These are phyloP conservation scores for Acanthopagrus latus DNA, from an alignment of 2,797 vertebrate genomes.

Conservation along the genomic window DNA sequence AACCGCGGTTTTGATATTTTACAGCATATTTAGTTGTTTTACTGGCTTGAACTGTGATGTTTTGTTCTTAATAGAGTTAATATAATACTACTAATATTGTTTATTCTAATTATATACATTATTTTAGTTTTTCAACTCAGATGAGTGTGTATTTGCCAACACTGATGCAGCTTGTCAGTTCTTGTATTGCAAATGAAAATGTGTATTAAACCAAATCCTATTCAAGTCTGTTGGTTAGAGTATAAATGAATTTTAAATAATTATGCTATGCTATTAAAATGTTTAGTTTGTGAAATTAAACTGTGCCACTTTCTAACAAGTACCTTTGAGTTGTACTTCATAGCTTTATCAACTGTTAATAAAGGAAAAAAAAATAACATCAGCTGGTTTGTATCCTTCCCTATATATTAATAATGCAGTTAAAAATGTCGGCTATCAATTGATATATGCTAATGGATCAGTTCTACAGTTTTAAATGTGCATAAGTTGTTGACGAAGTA, in stretches of 20 bases:
- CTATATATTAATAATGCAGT: background rate
- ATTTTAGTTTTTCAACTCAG: too few relatives aligned
- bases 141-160: background rate
- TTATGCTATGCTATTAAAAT: background rate
- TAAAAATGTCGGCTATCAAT: background rate
- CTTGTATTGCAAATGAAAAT: background rate
- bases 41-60: background rate
- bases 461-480: too few relatives aligned
- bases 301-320: background rate
- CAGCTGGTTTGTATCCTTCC: background rate
- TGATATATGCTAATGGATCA: background rate
- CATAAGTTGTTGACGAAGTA: too few relatives aligned
- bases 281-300: too few relatives aligned
- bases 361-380: background rate
- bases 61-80: constrained; percentile 25
- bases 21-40: constrained; percentile 18
- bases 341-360: background rate
- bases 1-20: constrained; percentile 9
- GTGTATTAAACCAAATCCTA: too few relatives aligned
- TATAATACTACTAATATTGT: constrained; percentile 55
- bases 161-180: background rate
- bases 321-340: background rate
- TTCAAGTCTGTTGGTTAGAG: background rate
- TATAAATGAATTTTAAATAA: too few relatives aligned
- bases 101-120: constrained; percentile 21